Evolutionary conservation across 2,888 invertebrate species (phyloP).

Genomic region (Protophormia terraenovae): DNA sequence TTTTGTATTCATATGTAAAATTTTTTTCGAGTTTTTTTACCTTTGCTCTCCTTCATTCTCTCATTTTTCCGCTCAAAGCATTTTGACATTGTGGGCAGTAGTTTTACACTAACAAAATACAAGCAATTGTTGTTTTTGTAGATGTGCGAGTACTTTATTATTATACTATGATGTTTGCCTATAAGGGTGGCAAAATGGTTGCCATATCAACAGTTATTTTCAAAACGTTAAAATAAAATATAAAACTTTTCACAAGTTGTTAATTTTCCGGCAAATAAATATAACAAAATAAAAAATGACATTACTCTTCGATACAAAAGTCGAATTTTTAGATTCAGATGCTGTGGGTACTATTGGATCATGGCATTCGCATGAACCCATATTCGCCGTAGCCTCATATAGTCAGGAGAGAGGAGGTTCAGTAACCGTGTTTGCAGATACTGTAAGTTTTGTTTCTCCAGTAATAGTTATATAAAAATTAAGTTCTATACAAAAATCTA

Average conservation of each 20-base stretch:
- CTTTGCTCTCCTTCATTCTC: too few relatives aligned
- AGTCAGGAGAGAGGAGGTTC: slow-evolving; percentile 94
- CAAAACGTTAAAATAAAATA: background rate
- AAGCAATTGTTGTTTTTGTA: too few relatives aligned
- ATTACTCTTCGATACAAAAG: slow-evolving; percentile 91
- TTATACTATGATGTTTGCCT: too few relatives aligned
- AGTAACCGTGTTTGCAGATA: slow-evolving; percentile 93
- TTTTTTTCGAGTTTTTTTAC: too few relatives aligned
- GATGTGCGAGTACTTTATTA: too few relatives aligned
- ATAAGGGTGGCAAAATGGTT: slow-evolving; percentile 27
- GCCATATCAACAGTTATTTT: slow-evolving; percentile 64
- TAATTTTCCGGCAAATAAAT: background rate
- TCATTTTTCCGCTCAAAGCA: too few relatives aligned
- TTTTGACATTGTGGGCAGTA: too few relatives aligned
- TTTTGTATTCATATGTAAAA: too few relatives aligned
- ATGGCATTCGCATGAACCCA: slow-evolving; percentile 91
- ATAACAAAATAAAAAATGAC: slow-evolving; percentile 88
- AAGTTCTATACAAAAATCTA: background rate
- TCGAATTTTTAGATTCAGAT: slow-evolving; percentile 88
- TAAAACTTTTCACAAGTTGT: background rate
- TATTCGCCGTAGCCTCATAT: slow-evolving; percentile 93
- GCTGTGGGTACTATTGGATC: slow-evolving; percentile 90
- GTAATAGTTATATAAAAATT: background rate
- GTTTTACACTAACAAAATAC: background rate
- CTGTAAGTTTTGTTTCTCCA: slow-evolving; percentile 83